Conservation (phyloP, 2,113 vertebrate species). For the Phrynosoma platyrhinos region DNA sequence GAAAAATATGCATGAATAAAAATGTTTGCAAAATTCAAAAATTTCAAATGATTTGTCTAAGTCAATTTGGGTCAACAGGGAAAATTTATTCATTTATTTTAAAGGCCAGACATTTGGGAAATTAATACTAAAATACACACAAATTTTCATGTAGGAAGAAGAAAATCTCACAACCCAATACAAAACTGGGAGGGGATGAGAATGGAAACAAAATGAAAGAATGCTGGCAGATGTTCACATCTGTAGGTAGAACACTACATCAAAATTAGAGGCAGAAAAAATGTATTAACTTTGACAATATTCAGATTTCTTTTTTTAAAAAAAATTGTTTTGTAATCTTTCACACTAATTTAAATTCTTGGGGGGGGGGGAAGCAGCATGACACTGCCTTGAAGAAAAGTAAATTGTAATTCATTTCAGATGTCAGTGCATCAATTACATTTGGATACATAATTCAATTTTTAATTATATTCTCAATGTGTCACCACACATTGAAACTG, state of each 20-base stretch:
- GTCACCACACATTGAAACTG: background rate
- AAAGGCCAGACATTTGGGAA: background rate
- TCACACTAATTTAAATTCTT: constrained; percentile 4
- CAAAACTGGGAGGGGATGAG: too few relatives aligned
- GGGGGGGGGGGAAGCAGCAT: background rate
- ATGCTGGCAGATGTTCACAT: too few relatives aligned
- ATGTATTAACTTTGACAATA: background rate
- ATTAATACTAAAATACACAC: background rate
- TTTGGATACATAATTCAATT: background rate
- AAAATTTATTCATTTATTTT: background rate
- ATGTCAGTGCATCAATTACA: constrained; percentile 16
- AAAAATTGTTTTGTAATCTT: background rate
- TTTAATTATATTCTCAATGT: constrained; percentile 29
- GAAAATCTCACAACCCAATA: too few relatives aligned
- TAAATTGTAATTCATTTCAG: constrained; percentile 28
- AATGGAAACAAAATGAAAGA: too few relatives aligned
- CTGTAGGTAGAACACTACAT: background rate
- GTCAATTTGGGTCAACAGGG: too few relatives aligned
- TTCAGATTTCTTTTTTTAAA: background rate
- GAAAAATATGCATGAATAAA: background rate
- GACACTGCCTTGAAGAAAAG: constrained; percentile 14
- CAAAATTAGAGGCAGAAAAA: background rate
- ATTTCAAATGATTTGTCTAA: too few relatives aligned
- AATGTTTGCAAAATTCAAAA: background rate
- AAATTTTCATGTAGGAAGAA: background rate